A percentile compares a stretch with the other conserved stretches of the same genome.
Conservation (phyloP, 2,113 vertebrate genomes). For the Barbus barbus region DNA sequence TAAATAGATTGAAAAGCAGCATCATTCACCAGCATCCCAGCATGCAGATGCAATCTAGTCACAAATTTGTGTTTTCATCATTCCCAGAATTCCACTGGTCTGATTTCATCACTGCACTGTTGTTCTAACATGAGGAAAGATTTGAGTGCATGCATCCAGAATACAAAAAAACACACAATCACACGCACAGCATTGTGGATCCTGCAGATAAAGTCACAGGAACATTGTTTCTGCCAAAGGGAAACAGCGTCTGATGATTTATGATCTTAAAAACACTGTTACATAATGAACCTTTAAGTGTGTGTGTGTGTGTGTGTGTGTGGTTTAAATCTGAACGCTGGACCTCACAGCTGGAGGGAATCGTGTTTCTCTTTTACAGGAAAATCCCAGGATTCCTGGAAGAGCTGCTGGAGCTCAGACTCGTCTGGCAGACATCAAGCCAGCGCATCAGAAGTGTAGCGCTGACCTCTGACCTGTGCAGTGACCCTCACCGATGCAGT, state of each 20-base stretch:
- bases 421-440: slow-evolving; percentile 30
- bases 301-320: no score
- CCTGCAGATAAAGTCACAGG: neutral
- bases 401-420: slow-evolving; percentile 33
- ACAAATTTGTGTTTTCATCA: neutral
- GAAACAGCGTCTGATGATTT: neutral
- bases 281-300: slow-evolving; percentile 12
- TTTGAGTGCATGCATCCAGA: neutral
- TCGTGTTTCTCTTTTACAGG: slow-evolving; percentile 45
- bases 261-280: slow-evolving; percentile 30
- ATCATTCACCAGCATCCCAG: neutral
- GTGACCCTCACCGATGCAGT: slow-evolving; percentile 81
- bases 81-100: neutral
- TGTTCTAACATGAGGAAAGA: neutral
- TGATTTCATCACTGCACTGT: neutral
- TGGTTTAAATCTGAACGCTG: neutral
- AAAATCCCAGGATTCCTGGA: slow-evolving; percentile 54
- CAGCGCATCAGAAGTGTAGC: neutral
- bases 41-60: no score
- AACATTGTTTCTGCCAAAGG: neutral
- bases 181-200: no score
- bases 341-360: slow-evolving; percentile 44
- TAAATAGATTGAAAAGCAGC: neutral
- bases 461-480: neutral
- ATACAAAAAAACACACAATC: no score